Percentiles rank a stretch among this genome's conserved stretches.
These are phyloP conservation scores for Hymenochirus boettgeri DNA, from an alignment of 2,113 vertebrate species.

Conservation along the genomic window DNA sequence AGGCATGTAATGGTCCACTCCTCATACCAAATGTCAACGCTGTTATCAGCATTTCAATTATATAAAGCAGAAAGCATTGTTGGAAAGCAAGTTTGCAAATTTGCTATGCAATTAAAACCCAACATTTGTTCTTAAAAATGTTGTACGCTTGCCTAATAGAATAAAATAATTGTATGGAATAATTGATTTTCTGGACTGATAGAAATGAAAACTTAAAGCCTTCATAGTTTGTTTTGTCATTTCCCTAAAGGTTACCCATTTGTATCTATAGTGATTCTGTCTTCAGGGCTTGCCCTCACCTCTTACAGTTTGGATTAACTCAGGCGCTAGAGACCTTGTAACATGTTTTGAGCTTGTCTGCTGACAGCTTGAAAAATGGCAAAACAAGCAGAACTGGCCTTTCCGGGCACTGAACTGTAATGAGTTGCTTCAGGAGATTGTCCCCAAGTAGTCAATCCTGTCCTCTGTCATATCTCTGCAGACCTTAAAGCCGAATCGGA, in stretches of 20 bases:
- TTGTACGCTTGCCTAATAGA: neutral
- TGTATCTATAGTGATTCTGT: constrained; percentile 21
- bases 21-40: too few relatives aligned
- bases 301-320: constrained; percentile 41
- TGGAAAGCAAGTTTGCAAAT: neutral
- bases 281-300: constrained; percentile 12
- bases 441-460: constrained; percentile 42
- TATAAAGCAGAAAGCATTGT: neutral
- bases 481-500: constrained; percentile 1
- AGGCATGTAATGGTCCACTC: too few relatives aligned
- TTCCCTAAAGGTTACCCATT: neutral
- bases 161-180: constrained; percentile 11
- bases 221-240: neutral
- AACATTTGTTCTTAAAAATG: neutral
- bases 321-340: constrained; percentile 14
- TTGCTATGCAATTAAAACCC: neutral
- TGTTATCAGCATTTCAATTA: too few relatives aligned
- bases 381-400: constrained; percentile 44
- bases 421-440: constrained; percentile 42
- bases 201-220: constrained; percentile 1
- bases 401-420: constrained; percentile 19
- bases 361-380: constrained; percentile 50
- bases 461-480: constrained; percentile 14
- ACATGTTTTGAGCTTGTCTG: constrained; percentile 37
- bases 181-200: constrained; percentile 15